Base-by-base conservation (phyloP, 2,888 invertebrate species). In the Rhimphoctona megacephalus region DNA sequence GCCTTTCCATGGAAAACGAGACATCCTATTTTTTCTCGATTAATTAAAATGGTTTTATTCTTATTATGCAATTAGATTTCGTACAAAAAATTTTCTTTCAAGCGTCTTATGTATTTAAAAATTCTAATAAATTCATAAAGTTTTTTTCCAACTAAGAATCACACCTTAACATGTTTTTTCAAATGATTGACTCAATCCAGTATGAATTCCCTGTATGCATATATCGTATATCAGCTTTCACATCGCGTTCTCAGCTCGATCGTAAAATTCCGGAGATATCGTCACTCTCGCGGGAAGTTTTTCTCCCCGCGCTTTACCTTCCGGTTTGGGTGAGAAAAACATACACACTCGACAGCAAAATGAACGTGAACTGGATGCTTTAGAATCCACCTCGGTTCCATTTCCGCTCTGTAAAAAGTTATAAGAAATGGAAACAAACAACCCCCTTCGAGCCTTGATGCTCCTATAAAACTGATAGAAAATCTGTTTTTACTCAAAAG, bases 181-280 rank as follows among this genome's bases (percentile, higher is more conserved):
- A 7, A 61, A 61, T 30, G 30, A 61, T 17, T 17, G 30, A 61
- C 30, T 17, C 61, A 17, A 30, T 61, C 61, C 61, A 17, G 61
- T 61, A 30, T 30, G 72, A 72, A 72, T 73, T 19, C 11, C 64
- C 67, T 25, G 33, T 30, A 39, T 46, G 36, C 76, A 64, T 33
- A 39, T 19, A 7, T 14, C 70, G 64, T 54, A 43, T 61, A 85
- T 70, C 54, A 46, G 70, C 46, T 36, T 80, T 73, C 85, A 69
- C 81, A 61, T 74, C 73, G 78, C 78, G 82, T 81, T 82, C 74
- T 82, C 82, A 64, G 78, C 74, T 78, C 81, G 81, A 85, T 85
- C 85, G 81, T 82, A 85, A 85, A 82, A 85, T 85, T 85, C 81
- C 74, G 81, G 81, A 69, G 85, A 82, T 85, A 85, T 85, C 81